Percentiles rank a stretch among this genome's conserved stretches.
These are phyloP conservation scores for Musca vetustissima DNA, from an alignment of 1,140 invertebrate species.

Conservation along the genomic window DNA sequence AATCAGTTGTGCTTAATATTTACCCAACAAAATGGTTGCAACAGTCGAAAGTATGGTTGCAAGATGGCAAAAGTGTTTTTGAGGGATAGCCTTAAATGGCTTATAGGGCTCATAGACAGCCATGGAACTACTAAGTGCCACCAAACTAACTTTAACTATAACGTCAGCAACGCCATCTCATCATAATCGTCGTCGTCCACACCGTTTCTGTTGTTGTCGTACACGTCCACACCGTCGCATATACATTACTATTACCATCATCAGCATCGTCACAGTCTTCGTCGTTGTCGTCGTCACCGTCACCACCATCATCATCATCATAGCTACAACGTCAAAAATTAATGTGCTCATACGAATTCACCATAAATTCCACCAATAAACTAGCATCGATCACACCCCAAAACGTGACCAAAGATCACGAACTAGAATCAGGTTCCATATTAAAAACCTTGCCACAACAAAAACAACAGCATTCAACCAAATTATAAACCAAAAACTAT, in stretches of 20 bases:
- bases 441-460: constrained; percentile 3
- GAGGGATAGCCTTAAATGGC: background rate
- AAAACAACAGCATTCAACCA: background rate
- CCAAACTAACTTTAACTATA: constrained; percentile 1
- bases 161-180: background rate
- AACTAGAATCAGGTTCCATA: constrained; percentile 29
- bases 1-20: constrained; percentile 2
- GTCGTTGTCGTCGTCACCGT: background rate
- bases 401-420: constrained; percentile 36
- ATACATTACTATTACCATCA: too few relatives aligned
- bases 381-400: constrained; percentile 36
- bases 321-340: constrained; percentile 9
- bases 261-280: background rate
- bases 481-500: background rate
- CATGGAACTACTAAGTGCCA: constrained; percentile 15
- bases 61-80: background rate
- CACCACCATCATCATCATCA: background rate
- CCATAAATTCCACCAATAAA: constrained; percentile 36
- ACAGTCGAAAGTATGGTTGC: background rate
- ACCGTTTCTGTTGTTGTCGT: background rate
- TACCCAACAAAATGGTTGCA: background rate
- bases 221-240: too few relatives aligned
- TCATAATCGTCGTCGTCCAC: background rate
- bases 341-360: constrained; percentile 14
- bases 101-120: background rate